phyloP scores from a whole-genome alignment of 1,140 invertebrate species.

The Oedothorax gibbosus region DNA sequence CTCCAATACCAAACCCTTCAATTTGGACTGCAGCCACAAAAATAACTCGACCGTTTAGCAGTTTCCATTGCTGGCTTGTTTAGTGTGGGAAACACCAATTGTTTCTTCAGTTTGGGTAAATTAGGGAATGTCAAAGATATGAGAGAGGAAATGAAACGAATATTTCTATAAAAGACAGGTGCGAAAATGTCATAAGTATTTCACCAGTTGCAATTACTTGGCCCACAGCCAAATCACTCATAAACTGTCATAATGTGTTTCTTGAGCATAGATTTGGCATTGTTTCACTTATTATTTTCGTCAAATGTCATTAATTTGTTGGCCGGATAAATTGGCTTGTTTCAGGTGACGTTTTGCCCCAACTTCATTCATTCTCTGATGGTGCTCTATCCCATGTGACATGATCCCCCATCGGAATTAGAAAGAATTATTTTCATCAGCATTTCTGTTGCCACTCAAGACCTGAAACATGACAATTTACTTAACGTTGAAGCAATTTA shows the following conservation, averaged over 20 bases:
- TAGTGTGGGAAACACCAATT: not conserved
- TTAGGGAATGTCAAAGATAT: not conserved
- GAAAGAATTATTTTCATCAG: too few relatives aligned
- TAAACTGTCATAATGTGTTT: not conserved
- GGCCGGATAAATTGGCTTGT: too few relatives aligned
- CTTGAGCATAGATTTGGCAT: too few relatives aligned
- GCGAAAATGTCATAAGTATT: slow-evolving; percentile 33
- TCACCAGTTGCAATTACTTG: slow-evolving; percentile 26
- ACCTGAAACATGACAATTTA: too few relatives aligned
- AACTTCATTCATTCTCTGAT: too few relatives aligned
- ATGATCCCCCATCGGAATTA: too few relatives aligned
- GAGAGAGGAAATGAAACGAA: not conserved
- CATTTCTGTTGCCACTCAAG: too few relatives aligned
- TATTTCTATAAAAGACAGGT: slow-evolving; percentile 21
- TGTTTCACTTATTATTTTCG: too few relatives aligned
- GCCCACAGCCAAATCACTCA: not conserved
- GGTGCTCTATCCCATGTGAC: too few relatives aligned
- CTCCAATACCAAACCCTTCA: not conserved
- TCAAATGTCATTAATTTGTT: too few relatives aligned
- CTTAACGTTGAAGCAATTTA: too few relatives aligned
- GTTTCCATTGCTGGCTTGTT: not conserved
- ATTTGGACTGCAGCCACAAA: not conserved
- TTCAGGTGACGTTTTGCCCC: too few relatives aligned
- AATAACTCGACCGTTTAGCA: not conserved
- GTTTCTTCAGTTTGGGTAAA: not conserved